These are phyloP conservation scores for Aegithalos caudatus DNA, from an alignment of 2,113 vertebrate genomes.

Conservation along the genomic window DNA sequence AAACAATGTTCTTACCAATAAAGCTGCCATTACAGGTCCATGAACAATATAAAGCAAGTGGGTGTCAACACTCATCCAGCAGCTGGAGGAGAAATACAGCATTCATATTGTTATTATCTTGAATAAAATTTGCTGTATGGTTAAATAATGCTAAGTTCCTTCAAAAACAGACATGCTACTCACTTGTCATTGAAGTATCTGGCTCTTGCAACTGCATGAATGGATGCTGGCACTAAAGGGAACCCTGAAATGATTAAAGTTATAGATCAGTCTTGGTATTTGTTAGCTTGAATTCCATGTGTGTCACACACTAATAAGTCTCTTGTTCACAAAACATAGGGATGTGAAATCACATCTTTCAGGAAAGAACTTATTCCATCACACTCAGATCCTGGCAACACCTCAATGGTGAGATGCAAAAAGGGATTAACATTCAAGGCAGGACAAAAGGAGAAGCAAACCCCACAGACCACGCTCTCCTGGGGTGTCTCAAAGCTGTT, in stretches of 20 bases:
- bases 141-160: slow-evolving; percentile 20
- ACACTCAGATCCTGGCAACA: no score
- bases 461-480: neutral
- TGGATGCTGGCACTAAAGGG: slow-evolving; percentile 89
- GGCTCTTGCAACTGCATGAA: slow-evolving; percentile 91
- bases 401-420: neutral
- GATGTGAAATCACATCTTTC: neutral
- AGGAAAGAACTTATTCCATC: neutral
- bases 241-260: slow-evolving; percentile 79
- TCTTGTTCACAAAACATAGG: neutral
- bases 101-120: slow-evolving; percentile 18
- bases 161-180: slow-evolving; percentile 69
- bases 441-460: neutral
- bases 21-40: slow-evolving; percentile 91
- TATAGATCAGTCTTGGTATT: neutral
- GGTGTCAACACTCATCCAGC: slow-evolving; percentile 97
- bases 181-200: slow-evolving; percentile 97
- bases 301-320: neutral
- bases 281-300: neutral
- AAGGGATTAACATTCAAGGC: neutral
- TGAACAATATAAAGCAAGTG: slow-evolving; percentile 95
- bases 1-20: slow-evolving; percentile 83
- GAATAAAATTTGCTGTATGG: neutral
- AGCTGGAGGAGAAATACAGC: slow-evolving; percentile 73
- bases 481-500: neutral